Evolutionary conservation across 2,113 vertebrate genomes (phyloP), one percentile per base, ranked within the genome.

Genomic region (Riparia riparia): DNA sequence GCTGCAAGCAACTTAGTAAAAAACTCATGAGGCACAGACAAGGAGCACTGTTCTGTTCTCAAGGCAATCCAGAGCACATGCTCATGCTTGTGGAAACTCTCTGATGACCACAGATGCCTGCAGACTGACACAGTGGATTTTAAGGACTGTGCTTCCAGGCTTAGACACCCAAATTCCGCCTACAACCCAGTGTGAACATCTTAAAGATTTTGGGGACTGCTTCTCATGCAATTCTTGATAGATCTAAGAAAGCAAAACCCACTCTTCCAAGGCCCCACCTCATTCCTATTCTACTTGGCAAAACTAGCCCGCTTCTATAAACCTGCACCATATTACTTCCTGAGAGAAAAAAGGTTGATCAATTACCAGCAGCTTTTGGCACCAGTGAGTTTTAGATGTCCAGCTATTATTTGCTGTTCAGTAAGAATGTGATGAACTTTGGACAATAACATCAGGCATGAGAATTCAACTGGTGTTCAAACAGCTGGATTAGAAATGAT

Each of bases 401-500:
- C 19, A 51, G n/a, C 7, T 79, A 19, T 51, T 61, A 63, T 60
- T 79, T 79, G 26, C 63, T 74, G 19, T 25, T 42, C 60, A 66
- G 10, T 12, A 70, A 51, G 45, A 78, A 49, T 44, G 44, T 31
- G 78, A 14, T 3, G 16, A 50, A 66, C 8, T 82, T 42, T 7
- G 34, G 39, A 82, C 51, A 82, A n/a, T 9, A 82, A 21, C 26
- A 18, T 21, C 26, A 66, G 42, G 44, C 28, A 64, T 15, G 41
- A 71, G 56, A 81, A 85, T 78, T 81, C 72, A 61, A n/a, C 20
- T 45, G 14, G 7, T 45, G 34, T 76, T 94, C n/a, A 86, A 47
- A 7, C 41, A 65, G 29, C 9, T 56, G 42, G 56, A 56, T 24
- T 49, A n/a, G 12, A 3, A 89, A 37, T 0, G 0, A 54, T 0